A percentile compares a stretch with the other conserved stretches of the same genome.
These are phyloP conservation scores for Muscidifurax raptorellus DNA, from an alignment of 1,140 invertebrate species.

Conservation along the genomic window DNA sequence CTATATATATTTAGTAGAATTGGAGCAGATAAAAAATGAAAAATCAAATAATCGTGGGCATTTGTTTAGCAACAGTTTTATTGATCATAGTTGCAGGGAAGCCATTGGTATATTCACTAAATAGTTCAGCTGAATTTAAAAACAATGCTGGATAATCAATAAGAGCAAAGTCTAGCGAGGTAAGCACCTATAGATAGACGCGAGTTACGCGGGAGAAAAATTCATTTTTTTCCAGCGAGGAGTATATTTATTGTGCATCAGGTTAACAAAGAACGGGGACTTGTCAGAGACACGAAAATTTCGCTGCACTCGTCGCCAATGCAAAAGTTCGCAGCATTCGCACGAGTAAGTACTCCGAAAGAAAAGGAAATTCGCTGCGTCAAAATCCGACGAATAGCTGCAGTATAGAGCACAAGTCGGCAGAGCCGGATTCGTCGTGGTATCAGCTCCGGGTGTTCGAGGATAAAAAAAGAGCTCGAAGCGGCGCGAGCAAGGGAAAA, in stretches of 20 bases:
- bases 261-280: slow-evolving; percentile 35
- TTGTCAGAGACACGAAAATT: not conserved
- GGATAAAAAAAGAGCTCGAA: not conserved
- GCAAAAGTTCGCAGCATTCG: not conserved
- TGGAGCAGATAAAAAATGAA: not conserved
- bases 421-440: not conserved
- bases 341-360: not conserved
- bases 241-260: not conserved
- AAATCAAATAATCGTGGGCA: not conserved
- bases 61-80: not conserved
- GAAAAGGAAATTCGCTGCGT: not conserved
- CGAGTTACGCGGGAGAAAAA: not conserved
- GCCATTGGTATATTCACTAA: not conserved
- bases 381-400: not conserved
- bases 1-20: not conserved
- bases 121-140: not conserved
- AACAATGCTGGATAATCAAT: not conserved
- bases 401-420: not conserved
- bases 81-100: not conserved
- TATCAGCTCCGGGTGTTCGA: not conserved
- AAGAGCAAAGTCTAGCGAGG: not conserved
- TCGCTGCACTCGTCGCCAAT: not conserved
- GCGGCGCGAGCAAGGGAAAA: slow-evolving; percentile 48
- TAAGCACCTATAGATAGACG: too few species aligned
- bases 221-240: not conserved